Evolutionary conservation across 2,113 vertebrate genomes (phyloP).

Genomic region (Columba livia): DNA sequence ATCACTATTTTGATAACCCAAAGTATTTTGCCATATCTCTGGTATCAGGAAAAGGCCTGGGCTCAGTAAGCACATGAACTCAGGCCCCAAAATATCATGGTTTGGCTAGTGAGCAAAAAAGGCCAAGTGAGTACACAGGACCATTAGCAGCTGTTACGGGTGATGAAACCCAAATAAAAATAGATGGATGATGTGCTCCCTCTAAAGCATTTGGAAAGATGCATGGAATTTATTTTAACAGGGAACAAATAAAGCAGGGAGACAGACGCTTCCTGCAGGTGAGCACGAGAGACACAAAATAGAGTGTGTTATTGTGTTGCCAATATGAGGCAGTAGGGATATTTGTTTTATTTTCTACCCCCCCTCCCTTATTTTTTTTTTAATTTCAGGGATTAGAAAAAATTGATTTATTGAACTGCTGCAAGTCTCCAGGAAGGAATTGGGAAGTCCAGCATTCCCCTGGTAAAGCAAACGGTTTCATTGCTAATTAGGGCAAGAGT

Average conservation of each 20-base stretch:
- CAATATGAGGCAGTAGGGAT: neutral
- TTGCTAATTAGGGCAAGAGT: conserved; percentile 32
- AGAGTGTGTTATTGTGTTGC: neutral
- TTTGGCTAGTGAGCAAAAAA: neutral
- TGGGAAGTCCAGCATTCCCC: neutral
- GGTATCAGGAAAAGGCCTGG: neutral
- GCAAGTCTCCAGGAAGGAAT: conserved; percentile 26
- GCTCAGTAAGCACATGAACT: neutral
- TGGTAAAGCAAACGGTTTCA: conserved; percentile 13
- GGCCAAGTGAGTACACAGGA: neutral
- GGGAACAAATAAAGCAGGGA: neutral
- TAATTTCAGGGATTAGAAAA: neutral
- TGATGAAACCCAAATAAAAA: conserved; percentile 37
- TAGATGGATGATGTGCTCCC: neutral
- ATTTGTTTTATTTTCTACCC: neutral
- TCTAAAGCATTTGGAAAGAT: neutral
- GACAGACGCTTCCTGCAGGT: conserved; percentile 20
- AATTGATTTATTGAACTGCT: conserved; percentile 25
- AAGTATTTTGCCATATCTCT: neutral
- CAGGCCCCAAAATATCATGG: neutral
- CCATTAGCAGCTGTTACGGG: neutral
- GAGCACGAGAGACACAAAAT: neutral
- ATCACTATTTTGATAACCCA: neutral
- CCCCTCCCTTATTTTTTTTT: neutral
- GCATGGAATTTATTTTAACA: neutral